Evolutionary conservation across 2,888 invertebrate species (phyloP).

Genomic region (Ochropacha duplaris): DNA sequence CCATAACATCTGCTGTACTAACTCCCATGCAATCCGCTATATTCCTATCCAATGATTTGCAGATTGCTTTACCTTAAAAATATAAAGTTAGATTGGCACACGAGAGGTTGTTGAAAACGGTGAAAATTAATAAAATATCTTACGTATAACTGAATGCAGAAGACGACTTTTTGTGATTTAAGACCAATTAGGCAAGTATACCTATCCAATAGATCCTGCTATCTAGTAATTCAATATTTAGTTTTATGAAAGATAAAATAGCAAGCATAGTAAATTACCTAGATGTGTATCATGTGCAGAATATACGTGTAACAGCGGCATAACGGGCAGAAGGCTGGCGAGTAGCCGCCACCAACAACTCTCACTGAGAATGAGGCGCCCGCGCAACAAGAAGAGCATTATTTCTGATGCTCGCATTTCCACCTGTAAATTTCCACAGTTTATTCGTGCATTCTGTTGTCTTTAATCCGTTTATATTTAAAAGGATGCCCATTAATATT

Average conservation of each 20-base stretch:
- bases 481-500: too few relatives aligned
- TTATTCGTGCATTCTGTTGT: not conserved
- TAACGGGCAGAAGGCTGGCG: conserved; percentile 81
- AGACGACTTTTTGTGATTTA: too few relatives aligned
- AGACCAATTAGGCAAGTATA: too few relatives aligned
- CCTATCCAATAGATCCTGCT: too few relatives aligned
- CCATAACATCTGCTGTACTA: conserved; percentile 75
- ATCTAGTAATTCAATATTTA: not conserved
- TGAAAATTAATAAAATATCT: too few relatives aligned
- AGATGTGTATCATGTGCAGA: conserved; percentile 75
- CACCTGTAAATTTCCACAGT: conserved; percentile 67
- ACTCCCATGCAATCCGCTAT: conserved; percentile 83
- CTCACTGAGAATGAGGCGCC: conserved; percentile 84
- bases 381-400: conserved; percentile 84
- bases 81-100: not conserved
- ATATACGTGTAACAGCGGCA: conserved; percentile 85
- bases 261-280: too few relatives aligned
- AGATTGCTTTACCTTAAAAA: conserved; percentile 82
- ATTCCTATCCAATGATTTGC: conserved; percentile 85
- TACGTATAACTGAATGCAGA: too few relatives aligned
- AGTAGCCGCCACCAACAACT: conserved; percentile 84
- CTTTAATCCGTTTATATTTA: too few relatives aligned
- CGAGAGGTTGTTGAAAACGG: not conserved
- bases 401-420: conserved; percentile 83
- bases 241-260: not conserved